These are phyloP conservation scores for Percopsis transmontana DNA, from an alignment of 2,113 vertebrate genomes.

Conservation along the genomic window DNA sequence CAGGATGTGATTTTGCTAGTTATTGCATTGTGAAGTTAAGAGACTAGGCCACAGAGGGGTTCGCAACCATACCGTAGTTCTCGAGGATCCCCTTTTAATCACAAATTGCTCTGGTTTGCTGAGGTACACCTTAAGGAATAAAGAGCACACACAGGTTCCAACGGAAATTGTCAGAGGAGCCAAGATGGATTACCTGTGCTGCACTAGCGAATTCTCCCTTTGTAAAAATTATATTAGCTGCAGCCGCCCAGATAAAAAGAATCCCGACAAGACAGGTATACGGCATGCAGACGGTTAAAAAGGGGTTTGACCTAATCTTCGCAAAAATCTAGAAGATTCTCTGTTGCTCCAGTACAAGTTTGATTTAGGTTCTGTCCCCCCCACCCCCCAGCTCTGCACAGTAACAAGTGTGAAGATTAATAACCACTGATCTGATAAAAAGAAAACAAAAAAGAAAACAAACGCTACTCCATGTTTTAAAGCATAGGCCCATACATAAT, in stretches of 20 bases:
- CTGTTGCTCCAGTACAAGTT: conserved; percentile 56
- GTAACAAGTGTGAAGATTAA: no score
- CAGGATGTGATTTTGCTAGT: conserved; percentile 57
- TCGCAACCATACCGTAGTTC: conserved; percentile 39
- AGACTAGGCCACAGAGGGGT: conserved; percentile 37
- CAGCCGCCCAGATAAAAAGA: conserved; percentile 77
- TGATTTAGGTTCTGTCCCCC: conserved; percentile 21
- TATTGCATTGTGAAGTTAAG: conserved; percentile 61
- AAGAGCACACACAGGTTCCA: conserved; percentile 76
- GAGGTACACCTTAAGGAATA: conserved; percentile 77
- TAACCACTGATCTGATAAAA: no score
- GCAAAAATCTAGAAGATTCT: conserved; percentile 68
- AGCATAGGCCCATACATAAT: not conserved
- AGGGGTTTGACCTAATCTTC: conserved; percentile 69
- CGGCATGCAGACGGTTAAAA: conserved; percentile 53
- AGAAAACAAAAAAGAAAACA: no score
- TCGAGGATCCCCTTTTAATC: conserved; percentile 70
- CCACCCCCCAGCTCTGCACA: no score
- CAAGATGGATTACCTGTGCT: conserved; percentile 82
- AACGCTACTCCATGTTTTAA: no score
- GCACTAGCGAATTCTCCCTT: conserved; percentile 75
- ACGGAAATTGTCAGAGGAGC: conserved; percentile 76
- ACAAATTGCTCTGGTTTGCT: conserved; percentile 71
- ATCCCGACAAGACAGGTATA: conserved; percentile 62
- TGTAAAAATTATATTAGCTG: conserved; percentile 80